Evolutionary conservation across 2,888 invertebrate species (phyloP).

Genomic region (Ichneumoninae sp.): DNA sequence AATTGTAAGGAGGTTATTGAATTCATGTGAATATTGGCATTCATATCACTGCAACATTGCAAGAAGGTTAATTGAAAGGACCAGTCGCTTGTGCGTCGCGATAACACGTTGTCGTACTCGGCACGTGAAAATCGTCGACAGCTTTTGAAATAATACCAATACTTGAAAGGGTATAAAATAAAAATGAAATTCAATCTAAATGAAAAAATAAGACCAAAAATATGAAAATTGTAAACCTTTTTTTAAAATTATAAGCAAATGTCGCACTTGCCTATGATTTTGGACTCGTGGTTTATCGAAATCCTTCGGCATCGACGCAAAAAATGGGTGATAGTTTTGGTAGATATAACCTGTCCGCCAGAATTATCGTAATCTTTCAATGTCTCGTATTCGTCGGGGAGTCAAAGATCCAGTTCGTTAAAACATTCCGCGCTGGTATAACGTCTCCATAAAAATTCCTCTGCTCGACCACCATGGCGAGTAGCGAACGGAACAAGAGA

Average conservation of each 20-base stretch:
- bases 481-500: slow-evolving; percentile 47
- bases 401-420: slow-evolving; percentile 48
- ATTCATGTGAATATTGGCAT: neutral
- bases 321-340: slow-evolving; percentile 56
- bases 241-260: too few species aligned
- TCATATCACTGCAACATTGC: neutral
- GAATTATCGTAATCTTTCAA: slow-evolving; percentile 35
- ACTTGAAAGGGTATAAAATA: neutral
- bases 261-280: slow-evolving; percentile 21
- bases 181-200: neutral
- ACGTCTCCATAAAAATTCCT: slow-evolving; percentile 81
- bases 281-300: slow-evolving; percentile 34
- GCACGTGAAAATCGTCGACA: neutral
- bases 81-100: neutral
- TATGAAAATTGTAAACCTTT: too few species aligned
- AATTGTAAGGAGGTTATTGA: neutral
- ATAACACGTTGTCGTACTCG: too few species aligned
- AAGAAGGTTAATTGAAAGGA: neutral
- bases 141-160: neutral
- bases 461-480: slow-evolving; percentile 70
- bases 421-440: slow-evolving; percentile 74
- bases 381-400: slow-evolving; percentile 27
- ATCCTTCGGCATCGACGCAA: slow-evolving; percentile 20
- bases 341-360: slow-evolving; percentile 59
- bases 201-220: too few species aligned